Evolutionary conservation across 1,140 invertebrate species (phyloP).

Genomic region (Oncopodura yosiiana): DNA sequence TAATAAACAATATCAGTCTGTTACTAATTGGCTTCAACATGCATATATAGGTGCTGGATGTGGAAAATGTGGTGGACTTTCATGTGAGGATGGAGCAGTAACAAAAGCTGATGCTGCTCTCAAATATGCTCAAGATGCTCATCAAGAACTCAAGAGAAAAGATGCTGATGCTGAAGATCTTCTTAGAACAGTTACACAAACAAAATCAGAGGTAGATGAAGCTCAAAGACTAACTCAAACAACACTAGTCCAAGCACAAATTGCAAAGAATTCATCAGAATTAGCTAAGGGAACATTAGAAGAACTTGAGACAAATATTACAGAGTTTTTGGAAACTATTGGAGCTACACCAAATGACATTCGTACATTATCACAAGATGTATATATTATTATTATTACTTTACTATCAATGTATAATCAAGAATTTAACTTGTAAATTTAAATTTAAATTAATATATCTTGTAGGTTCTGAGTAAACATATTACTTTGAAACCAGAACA

Average conservation of each 20-base stretch:
- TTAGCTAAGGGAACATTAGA: slow-evolving; percentile 45
- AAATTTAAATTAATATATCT: slow-evolving; percentile 11
- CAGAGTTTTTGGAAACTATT: slow-evolving; percentile 61
- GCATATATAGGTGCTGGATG: slow-evolving; percentile 92
- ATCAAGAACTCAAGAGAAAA: slow-evolving; percentile 65
- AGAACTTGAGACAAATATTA: slow-evolving; percentile 56
- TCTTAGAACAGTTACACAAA: slow-evolving; percentile 50
- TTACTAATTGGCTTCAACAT: too few species aligned
- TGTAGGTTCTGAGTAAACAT: slow-evolving; percentile 48
- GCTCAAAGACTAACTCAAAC: slow-evolving; percentile 50
- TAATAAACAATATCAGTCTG: too few species aligned
- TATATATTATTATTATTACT: slow-evolving; percentile 39
- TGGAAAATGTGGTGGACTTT: slow-evolving; percentile 74
- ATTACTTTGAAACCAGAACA: slow-evolving; percentile 70
- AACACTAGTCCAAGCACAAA: slow-evolving; percentile 48
- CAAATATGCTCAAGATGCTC: slow-evolving; percentile 71
- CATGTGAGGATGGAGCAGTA: slow-evolving; percentile 78
- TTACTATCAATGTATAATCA: not conserved
- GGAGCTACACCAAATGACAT: slow-evolving; percentile 73
- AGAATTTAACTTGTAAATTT: slow-evolving; percentile 5
- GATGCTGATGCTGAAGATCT: slow-evolving; percentile 63
- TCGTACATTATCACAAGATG: slow-evolving; percentile 62
- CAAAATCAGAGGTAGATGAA: slow-evolving; percentile 47
- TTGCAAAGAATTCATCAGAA: slow-evolving; percentile 50
- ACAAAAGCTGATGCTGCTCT: slow-evolving; percentile 75